Evolutionary conservation across 2,888 invertebrate genomes (phyloP).

Genomic region (Agriotes lineatus): DNA sequence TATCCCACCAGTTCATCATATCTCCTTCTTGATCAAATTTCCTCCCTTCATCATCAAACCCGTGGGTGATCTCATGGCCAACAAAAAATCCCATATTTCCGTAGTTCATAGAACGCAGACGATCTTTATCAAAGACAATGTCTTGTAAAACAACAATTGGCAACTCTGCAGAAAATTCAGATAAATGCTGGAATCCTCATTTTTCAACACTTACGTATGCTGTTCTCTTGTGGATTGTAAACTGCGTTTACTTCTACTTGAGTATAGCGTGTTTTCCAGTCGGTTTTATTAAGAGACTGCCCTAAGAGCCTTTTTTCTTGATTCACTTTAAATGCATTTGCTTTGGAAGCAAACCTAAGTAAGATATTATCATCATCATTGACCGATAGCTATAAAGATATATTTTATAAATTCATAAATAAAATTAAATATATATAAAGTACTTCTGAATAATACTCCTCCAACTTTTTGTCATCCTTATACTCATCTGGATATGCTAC

Average conservation of each 20-base stretch:
- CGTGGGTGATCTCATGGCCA: slow-evolving; percentile 85
- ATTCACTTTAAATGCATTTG: slow-evolving; percentile 68
- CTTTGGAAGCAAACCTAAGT: slow-evolving; percentile 65
- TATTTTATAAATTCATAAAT: too few relatives aligned
- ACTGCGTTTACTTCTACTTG: slow-evolving; percentile 71
- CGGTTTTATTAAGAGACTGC: slow-evolving; percentile 68
- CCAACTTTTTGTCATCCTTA: slow-evolving; percentile 67
- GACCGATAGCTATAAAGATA: slow-evolving; percentile 59
- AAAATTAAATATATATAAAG: not conserved
- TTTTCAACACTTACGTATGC: slow-evolving; percentile 67
- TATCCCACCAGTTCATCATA: slow-evolving; percentile 31
- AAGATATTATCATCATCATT: slow-evolving; percentile 65
- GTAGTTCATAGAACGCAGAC: slow-evolving; percentile 63
- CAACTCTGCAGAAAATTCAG: slow-evolving; percentile 82
- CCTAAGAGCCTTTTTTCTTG: slow-evolving; percentile 59
- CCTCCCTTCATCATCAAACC: slow-evolving; percentile 71
- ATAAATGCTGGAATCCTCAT: slow-evolving; percentile 12
- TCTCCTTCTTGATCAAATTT: slow-evolving; percentile 36
- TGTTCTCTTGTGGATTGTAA: slow-evolving; percentile 69
- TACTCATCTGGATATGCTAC: slow-evolving; percentile 73
- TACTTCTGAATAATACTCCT: slow-evolving; percentile 78
- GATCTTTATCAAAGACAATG: slow-evolving; percentile 80
- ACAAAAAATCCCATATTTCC: slow-evolving; percentile 61
- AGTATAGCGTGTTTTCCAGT: slow-evolving; percentile 68
- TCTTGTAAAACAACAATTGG: slow-evolving; percentile 91